These are phyloP conservation scores for Microchrysa polita DNA, from an alignment of 2,888 invertebrate genomes.

Conservation along the genomic window DNA sequence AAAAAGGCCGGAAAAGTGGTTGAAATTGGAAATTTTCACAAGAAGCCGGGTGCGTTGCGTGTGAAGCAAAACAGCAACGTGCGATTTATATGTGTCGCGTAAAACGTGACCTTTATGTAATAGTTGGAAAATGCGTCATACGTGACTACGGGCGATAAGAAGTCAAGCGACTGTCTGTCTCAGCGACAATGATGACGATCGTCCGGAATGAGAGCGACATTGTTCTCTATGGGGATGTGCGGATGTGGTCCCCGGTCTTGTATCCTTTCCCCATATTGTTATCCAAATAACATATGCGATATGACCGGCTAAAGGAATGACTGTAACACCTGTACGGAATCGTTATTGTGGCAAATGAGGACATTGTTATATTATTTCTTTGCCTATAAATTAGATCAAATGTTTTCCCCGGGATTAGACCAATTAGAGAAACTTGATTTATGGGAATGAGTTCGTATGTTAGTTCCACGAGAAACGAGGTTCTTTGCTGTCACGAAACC, in stretches of 20 bases:
- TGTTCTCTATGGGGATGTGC: no score
- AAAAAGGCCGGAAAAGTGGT: neutral
- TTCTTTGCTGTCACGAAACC: no score
- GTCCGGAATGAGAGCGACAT: no score
- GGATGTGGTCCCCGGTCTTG: no score
- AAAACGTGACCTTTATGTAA: slow-evolving; percentile 37
- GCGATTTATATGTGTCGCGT: slow-evolving; percentile 12
- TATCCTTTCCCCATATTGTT: no score
- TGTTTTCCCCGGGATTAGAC: slow-evolving; percentile 28
- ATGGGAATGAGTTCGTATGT: slow-evolving; percentile 8
- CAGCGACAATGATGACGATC: no score
- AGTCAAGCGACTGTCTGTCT: neutral
- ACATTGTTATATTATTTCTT: slow-evolving; percentile 34
- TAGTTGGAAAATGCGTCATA: slow-evolving; percentile 31
- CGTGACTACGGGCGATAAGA: slow-evolving; percentile 13
- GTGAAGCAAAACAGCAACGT: slow-evolving; percentile 10
- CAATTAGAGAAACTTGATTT: slow-evolving; percentile 16
- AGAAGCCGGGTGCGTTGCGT: neutral
- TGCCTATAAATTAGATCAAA: slow-evolving; percentile 33
- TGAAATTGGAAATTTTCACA: neutral
- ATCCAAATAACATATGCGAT: neutral
- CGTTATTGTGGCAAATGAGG: slow-evolving; percentile 30
- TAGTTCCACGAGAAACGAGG: neutral
- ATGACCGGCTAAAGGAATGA: neutral
- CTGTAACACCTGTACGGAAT: slow-evolving; percentile 22